Evolutionary conservation across 2,113 vertebrate species (phyloP), one percentile per base, ranked within the genome.

Genomic region (Bos taurus): DNA sequence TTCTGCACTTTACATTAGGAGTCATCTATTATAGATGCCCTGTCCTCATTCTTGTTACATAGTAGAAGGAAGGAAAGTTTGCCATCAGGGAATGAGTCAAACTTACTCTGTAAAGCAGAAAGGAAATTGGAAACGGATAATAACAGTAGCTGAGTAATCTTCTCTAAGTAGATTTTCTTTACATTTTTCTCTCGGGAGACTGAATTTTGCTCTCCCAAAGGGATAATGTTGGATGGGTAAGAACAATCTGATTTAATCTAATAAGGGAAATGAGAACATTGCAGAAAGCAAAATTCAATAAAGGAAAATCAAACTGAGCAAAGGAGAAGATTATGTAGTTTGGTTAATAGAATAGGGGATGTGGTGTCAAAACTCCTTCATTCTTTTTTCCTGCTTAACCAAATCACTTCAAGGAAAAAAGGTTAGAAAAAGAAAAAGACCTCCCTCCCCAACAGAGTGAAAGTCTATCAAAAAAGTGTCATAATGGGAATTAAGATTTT

Each of bases 91-190:
- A 92, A 96, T 88, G 48, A 96, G 25, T 96, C 85, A 93, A 84
- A 95, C 96, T 96, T 97, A 96, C 1, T 96, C 89, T 46, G 17
- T 74, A 87, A 98, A 97, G 46, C 52, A 91, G 92, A 92, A 97
- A 85, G 59, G 97, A 87, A 98, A 98, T 97, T 98, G 57, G 81
- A 48, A 97, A 97, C 25, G 26, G 90, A 94, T 93, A 97, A 97
- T 97, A 96, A 90, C 90, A 96, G 78, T 19, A 81, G 87, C 95
- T 98, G n/a, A 97, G 92, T 95, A 97, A 97, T 98, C 88, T 93
- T 95, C 93, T 95, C 91, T 97, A 97, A 97, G 89, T 95, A 98
- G 91, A 97, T 98, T 97, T 98, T 95, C 94, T 96, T 96, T 95
- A 94, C 60, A 28, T 90, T 97, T 97, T 95, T 97, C 98, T 91